phyloP scores from a whole-genome alignment of 2,888 invertebrate genomes.

The Oligia fasciuncula region DNA sequence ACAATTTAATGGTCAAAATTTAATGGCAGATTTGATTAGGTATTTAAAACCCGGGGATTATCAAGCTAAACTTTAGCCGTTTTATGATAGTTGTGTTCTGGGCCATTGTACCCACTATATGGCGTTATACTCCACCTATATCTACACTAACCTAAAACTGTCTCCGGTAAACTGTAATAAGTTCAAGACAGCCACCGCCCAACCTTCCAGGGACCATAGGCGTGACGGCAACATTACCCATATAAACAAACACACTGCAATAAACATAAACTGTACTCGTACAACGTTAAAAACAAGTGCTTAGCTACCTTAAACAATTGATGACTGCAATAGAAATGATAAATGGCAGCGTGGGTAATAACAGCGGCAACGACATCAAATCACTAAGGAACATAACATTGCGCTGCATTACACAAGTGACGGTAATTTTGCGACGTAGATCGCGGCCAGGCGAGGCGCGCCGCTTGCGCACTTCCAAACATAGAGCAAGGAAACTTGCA shows the following conservation, averaged over 20 bases:
- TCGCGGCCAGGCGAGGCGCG: slow-evolving; percentile 74
- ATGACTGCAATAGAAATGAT: slow-evolving; percentile 55
- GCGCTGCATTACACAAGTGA: slow-evolving; percentile 79
- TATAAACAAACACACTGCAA: slow-evolving; percentile 28
- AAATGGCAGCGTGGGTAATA: slow-evolving; percentile 59
- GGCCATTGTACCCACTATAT: neutral
- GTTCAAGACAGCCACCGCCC: slow-evolving; percentile 20
- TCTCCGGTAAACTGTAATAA: slow-evolving; percentile 42
- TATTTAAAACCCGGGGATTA: neutral
- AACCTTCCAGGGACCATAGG: slow-evolving; percentile 28
- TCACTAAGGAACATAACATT: slow-evolving; percentile 75
- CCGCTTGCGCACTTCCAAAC: slow-evolving; percentile 65
- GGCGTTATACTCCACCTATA: neutral
- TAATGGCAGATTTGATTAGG: neutral
- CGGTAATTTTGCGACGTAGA: slow-evolving; percentile 78
- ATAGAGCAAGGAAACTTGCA: slow-evolving; percentile 68
- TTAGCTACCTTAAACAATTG: slow-evolving; percentile 49
- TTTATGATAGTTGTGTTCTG: neutral
- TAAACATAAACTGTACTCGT: slow-evolving; percentile 41
- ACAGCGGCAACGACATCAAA: slow-evolving; percentile 61
- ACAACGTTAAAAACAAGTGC: slow-evolving; percentile 20
- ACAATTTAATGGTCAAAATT: neutral
- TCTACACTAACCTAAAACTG: slow-evolving; percentile 42
- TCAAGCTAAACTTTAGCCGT: neutral
- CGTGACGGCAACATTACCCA: slow-evolving; percentile 31